Evolutionary conservation across 2,797 vertebrate species (phyloP).

Genomic region (Nannoperca obscura): DNA sequence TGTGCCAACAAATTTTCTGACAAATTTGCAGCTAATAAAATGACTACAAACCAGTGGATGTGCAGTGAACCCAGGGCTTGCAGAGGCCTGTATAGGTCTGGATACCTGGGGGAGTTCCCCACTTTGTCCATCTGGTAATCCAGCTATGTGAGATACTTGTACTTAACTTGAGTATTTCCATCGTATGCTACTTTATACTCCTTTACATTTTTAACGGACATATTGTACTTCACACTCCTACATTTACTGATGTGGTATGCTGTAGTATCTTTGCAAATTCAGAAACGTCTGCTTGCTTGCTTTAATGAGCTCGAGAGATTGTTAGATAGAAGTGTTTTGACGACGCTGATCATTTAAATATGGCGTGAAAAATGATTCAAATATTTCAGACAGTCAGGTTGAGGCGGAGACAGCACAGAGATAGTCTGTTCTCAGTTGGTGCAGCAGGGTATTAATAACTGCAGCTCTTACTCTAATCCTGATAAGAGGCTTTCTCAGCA

Average conservation of each 20-base stretch:
- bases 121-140: neutral
- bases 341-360: neutral
- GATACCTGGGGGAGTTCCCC: neutral
- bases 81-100: neutral
- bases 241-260: neutral
- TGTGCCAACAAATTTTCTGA: neutral
- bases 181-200: neutral
- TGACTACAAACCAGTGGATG: neutral
- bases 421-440: constrained; percentile 37
- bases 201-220: neutral
- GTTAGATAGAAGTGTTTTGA: neutral
- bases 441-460: constrained; percentile 73
- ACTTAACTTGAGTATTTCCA: neutral
- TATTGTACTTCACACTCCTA: neutral
- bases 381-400: neutral
- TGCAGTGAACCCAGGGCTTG: neutral
- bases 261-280: neutral
- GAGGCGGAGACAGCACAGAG: constrained; percentile 5
- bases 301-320: neutral
- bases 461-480: constrained; percentile 73
- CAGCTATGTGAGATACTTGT: neutral
- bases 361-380: constrained; percentile 9
- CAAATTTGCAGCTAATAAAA: neutral
- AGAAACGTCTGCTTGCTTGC: neutral
- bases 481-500: constrained; percentile 80